Percentiles rank a stretch among this genome's conserved stretches.
These are phyloP conservation scores for Xenopus borealis DNA, from an alignment of 2,113 vertebrate genomes.

Conservation along the genomic window DNA sequence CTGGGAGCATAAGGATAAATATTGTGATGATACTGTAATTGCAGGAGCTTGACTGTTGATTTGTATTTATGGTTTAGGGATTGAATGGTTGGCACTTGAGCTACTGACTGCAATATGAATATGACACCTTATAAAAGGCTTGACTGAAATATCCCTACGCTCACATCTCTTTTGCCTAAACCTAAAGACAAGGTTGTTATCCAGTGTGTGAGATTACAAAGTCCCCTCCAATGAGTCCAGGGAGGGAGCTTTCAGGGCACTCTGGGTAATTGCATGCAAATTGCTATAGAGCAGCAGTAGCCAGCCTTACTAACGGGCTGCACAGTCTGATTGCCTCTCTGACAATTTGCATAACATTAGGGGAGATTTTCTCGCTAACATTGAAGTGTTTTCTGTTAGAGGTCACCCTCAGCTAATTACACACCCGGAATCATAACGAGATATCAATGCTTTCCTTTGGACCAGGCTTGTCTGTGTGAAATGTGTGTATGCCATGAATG, in stretches of 20 bases:
- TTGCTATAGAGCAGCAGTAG: slow-evolving; percentile 71
- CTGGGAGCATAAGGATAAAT: no score
- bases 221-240: slow-evolving; percentile 8
- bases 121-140: neutral
- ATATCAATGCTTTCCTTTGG: slow-evolving; percentile 1
- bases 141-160: neutral
- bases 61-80: no score
- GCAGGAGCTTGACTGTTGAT: no score
- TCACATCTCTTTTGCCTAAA: neutral
- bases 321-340: slow-evolving; percentile 66
- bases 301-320: slow-evolving; percentile 58
- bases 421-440: slow-evolving; percentile 34
- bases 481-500: neutral
- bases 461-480: neutral
- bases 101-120: no score
- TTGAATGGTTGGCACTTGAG: no score
- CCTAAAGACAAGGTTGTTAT: neutral
- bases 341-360: slow-evolving; percentile 78
- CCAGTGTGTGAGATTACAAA: neutral
- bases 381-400: slow-evolving; percentile 56
- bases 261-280: slow-evolving; percentile 80
- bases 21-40: no score
- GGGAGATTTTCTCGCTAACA: slow-evolving; percentile 62
- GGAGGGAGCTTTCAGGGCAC: slow-evolving; percentile 22
- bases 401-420: slow-evolving; percentile 70